Percentiles rank a stretch among this genome's conserved stretches.
Conservation (phyloP, 2,797 vertebrate genomes). For the Characodon lateralis region DNA sequence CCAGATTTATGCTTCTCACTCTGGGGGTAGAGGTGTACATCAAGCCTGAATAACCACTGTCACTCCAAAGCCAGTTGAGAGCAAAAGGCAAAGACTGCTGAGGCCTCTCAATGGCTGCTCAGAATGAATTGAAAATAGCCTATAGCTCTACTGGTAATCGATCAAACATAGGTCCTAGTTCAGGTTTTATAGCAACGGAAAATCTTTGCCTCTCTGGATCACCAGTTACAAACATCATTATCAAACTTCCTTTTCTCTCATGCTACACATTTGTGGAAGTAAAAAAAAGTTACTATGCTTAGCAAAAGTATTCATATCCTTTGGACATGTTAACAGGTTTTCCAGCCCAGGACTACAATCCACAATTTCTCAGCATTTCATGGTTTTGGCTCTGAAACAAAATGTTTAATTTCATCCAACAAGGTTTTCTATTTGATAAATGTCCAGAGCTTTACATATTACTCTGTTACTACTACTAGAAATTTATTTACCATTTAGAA, state of each 20-base stretch:
- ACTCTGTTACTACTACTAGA: neutral
- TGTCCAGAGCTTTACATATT: neutral
- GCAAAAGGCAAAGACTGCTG: conserved; percentile 13
- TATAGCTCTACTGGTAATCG: conserved; percentile 37
- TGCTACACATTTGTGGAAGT: neutral
- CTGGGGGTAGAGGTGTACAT: conserved; percentile 36
- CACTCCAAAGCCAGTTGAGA: conserved; percentile 24
- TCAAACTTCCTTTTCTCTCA: neutral
- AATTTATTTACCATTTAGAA: neutral
- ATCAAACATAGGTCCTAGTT: conserved; percentile 30
- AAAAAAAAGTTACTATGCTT: neutral
- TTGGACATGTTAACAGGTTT: neutral
- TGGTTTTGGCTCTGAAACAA: neutral
- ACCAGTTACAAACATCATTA: neutral
- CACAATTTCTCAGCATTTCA: neutral
- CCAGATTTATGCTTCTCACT: conserved; percentile 45
- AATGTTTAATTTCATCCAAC: neutral
- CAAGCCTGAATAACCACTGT: conserved; percentile 14
- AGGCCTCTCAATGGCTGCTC: conserved; percentile 18
- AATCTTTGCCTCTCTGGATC: neutral
- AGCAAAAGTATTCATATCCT: neutral
- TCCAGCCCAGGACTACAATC: neutral
- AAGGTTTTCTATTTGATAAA: neutral
- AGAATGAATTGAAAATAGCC: conserved; percentile 31
- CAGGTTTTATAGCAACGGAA: conserved; percentile 17